A percentile compares a stretch with the other conserved stretches of the same genome.
Conservation (phyloP, 2,888 invertebrate species). For the Caradrina kadenii region DNA sequence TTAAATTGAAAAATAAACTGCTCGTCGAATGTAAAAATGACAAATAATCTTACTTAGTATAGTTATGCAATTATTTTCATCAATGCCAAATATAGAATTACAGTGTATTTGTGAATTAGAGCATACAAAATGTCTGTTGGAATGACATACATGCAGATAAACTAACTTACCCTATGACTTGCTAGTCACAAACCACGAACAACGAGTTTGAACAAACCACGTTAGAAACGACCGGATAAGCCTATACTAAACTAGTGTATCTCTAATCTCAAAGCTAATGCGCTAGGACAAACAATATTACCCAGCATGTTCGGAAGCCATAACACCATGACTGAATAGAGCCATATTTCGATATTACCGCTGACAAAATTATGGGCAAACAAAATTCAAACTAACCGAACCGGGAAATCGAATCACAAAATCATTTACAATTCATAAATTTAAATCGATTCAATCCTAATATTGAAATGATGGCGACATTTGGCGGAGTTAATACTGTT, state of each 20-base stretch:
- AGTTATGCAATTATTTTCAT: not conserved
- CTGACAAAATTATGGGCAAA: constrained; percentile 27
- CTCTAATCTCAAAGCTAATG: not conserved
- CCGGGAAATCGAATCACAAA: constrained; percentile 53
- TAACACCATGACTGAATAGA: not conserved
- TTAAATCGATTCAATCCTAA: constrained; percentile 65
- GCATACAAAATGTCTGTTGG: too few relatives aligned
- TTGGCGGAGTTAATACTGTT: constrained; percentile 58
- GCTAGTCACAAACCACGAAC: too few relatives aligned
- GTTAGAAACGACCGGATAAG: not conserved
- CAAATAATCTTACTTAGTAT: not conserved
- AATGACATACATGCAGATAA: not conserved
- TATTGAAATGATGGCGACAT: constrained; percentile 62
- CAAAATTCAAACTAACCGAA: constrained; percentile 45
- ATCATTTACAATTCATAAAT: constrained; percentile 63
- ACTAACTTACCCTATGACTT: not conserved
- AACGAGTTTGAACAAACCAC: constrained; percentile 3
- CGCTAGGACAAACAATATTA: not conserved
- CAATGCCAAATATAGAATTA: not conserved
- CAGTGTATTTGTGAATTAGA: not conserved
- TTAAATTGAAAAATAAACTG: constrained; percentile 11
- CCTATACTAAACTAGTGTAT: not conserved
- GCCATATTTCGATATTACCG: constrained; percentile 1
- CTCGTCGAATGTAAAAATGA: not conserved
- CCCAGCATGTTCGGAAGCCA: not conserved